Percentiles rank a stretch among this genome's conserved stretches.
These are phyloP conservation scores for Poecilobothrus nobilitatus DNA, from an alignment of 2,888 invertebrate species.

Conservation along the genomic window DNA sequence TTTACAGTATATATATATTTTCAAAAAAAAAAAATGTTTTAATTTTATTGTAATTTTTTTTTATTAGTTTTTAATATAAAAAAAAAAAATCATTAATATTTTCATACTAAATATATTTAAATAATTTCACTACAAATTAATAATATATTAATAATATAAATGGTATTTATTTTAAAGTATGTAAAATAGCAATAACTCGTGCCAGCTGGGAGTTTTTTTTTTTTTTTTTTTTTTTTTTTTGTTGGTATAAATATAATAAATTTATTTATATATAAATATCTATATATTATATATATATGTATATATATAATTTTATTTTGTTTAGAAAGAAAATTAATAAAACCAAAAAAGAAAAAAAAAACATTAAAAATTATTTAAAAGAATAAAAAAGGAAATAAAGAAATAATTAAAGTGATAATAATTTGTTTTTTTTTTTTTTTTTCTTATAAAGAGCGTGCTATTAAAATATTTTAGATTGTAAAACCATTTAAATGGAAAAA, in stretches of 20 bases:
- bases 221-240: background rate
- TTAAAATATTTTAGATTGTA: too few species aligned
- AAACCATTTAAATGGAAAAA: too few species aligned
- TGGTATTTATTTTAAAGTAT: background rate
- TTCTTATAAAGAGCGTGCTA: too few species aligned
- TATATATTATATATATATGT: background rate
- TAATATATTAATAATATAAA: background rate
- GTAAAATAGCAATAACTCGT: conserved; percentile 41
- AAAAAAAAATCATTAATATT: background rate
- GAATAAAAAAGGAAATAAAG: too few species aligned
- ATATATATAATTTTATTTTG: background rate
- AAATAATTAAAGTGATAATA: too few species aligned
- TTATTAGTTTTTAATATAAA: background rate
- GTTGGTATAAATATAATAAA: too few species aligned
- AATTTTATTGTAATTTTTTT: conserved; percentile 9
- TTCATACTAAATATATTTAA: conserved; percentile 16
- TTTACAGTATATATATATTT: background rate
- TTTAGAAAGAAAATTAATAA: background rate
- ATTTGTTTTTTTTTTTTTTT: too few species aligned
- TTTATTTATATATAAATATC: background rate
- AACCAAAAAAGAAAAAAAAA: background rate
- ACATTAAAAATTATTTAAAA: too few species aligned
- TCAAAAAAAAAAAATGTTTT: too few species aligned
- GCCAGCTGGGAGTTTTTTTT: conserved; percentile 39
- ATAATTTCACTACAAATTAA: conserved; percentile 3